Evolutionary conservation across 1,140 invertebrate genomes (phyloP).

Genomic region (Littorina saxatilis): DNA sequence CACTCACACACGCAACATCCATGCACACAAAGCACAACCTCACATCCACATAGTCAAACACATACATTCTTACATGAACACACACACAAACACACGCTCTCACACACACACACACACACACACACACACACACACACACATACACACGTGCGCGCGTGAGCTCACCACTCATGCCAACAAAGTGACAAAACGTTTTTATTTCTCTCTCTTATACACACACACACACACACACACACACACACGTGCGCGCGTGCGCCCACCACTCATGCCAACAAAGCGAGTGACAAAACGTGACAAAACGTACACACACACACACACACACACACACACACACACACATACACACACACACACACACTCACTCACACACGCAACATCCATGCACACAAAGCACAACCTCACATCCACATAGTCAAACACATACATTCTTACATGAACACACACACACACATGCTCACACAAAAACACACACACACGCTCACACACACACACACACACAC

Average conservation of each 20-base stretch:
- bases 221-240: no score
- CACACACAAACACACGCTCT: not conserved
- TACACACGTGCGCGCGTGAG: no score
- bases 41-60: not conserved
- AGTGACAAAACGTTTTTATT: no score
- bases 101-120: not conserved
- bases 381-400: not conserved
- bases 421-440: not conserved
- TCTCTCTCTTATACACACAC: no score
- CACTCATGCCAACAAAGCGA: no score
- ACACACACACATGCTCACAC: not conserved
- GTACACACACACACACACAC: not conserved
- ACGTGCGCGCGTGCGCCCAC: no score
- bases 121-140: not conserved
- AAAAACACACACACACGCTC: not conserved
- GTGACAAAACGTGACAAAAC: no score
- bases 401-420: not conserved
- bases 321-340: not conserved
- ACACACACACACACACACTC: not conserved
- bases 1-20: not conserved
- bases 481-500: not conserved
- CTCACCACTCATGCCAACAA: no score
- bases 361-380: not conserved
- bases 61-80: not conserved
- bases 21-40: not conserved